Evolutionary conservation across 1,140 invertebrate genomes (phyloP).

Genomic region (Phocides pigmalion): DNA sequence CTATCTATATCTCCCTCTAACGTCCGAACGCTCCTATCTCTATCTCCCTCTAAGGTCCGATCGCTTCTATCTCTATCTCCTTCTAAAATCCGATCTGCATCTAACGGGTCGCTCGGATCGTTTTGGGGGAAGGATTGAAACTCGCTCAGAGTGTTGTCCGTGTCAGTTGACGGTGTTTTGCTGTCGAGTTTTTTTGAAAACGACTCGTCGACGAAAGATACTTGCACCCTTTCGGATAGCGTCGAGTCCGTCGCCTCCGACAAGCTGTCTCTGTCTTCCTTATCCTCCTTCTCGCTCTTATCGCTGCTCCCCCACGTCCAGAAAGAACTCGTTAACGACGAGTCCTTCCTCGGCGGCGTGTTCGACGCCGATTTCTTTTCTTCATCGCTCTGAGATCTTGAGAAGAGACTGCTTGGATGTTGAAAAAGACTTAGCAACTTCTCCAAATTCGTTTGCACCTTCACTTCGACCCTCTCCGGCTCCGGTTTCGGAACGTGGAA

Average conservation of each 20-base stretch:
- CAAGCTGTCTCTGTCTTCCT: conserved; percentile 53
- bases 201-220: conserved; percentile 73
- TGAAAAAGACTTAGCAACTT: conserved; percentile 85
- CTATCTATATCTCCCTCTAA: conserved; percentile 32
- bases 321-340: conserved; percentile 73
- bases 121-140: conserved; percentile 61
- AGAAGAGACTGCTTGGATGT: conserved; percentile 83
- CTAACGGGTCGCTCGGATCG: not conserved
- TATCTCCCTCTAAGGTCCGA: too few species aligned
- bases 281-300: conserved; percentile 64
- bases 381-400: conserved; percentile 63
- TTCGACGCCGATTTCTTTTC: conserved; percentile 67
- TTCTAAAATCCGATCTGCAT: too few species aligned
- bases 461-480: conserved; percentile 64
- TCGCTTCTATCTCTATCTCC: not conserved
- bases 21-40: not conserved
- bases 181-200: conserved; percentile 76
- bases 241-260: conserved; percentile 73
- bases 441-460: conserved; percentile 80
- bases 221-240: conserved; percentile 72
- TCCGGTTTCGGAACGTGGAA: conserved; percentile 69
- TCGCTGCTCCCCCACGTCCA: conserved; percentile 77
- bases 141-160: conserved; percentile 74
- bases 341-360: conserved; percentile 76
- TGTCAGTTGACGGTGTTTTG: conserved; percentile 76